Percentiles rank a stretch among this genome's conserved stretches.
phyloP scores from a whole-genome alignment of 1,140 invertebrate species.

The Eulimnadia texana region DNA sequence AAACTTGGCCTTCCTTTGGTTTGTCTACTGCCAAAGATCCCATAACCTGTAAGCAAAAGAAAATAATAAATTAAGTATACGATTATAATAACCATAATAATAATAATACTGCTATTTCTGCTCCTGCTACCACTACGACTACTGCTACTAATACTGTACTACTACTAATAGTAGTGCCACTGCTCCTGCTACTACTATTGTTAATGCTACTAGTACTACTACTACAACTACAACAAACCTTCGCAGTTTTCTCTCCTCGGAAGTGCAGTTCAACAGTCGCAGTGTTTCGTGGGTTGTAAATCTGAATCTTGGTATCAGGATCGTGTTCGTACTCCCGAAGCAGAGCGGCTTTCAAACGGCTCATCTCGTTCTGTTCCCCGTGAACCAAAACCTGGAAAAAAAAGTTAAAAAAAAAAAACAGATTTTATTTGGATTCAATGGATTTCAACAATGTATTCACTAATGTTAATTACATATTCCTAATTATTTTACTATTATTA shows the following conservation, averaged over 20 bases:
- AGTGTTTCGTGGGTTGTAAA: slow-evolving; percentile 94
- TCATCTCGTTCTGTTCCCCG: slow-evolving; percentile 98
- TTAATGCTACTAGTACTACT: background rate
- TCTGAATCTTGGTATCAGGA: slow-evolving; percentile 52
- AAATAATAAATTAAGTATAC: slow-evolving; percentile 10
- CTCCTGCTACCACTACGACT: no score
- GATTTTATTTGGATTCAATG: background rate
- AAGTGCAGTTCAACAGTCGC: slow-evolving; percentile 86
- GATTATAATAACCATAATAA: slow-evolving; percentile 12
- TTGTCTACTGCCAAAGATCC: slow-evolving; percentile 71
- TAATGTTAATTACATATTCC: no score
- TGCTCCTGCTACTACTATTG: slow-evolving; percentile 3
- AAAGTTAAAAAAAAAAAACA: slow-evolving; percentile 2
- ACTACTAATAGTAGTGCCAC: background rate
- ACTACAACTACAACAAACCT: slow-evolving; percentile 40
- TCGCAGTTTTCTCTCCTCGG: slow-evolving; percentile 92
- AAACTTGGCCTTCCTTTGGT: slow-evolving; percentile 54
- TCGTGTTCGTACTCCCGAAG: slow-evolving; percentile 88
- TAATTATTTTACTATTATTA: no score
- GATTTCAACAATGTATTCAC: no score
- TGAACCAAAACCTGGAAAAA: slow-evolving; percentile 70
- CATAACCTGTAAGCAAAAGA: slow-evolving; percentile 47
- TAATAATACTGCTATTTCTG: no score
- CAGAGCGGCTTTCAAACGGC: slow-evolving; percentile 79
- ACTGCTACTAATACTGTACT: no score